phyloP scores from a whole-genome alignment of 2,113 vertebrate species.

The Aix galericulata region DNA sequence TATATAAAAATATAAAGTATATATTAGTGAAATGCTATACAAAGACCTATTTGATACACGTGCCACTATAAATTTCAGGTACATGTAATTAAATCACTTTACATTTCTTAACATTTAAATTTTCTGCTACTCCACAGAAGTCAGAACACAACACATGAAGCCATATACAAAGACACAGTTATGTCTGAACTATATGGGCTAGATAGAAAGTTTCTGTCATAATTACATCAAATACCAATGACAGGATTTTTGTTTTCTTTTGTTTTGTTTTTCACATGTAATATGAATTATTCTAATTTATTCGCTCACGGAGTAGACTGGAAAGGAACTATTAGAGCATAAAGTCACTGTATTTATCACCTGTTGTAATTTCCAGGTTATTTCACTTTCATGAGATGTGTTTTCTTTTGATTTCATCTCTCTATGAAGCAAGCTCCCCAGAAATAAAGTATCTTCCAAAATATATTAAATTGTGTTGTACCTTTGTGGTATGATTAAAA shows the following conservation, averaged over 20 bases:
- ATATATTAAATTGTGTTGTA: background rate
- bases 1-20: slow-evolving; percentile 51
- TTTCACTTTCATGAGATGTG: background rate
- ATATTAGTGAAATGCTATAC: background rate
- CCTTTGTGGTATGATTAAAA: background rate
- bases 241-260: too few relatives aligned
- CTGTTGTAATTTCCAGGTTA: background rate
- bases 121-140: background rate
- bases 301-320: background rate
- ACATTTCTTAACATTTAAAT: background rate
- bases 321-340: background rate
- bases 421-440: background rate
- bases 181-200: background rate
- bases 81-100: background rate
- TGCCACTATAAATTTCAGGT: background rate
- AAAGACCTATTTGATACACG: background rate
- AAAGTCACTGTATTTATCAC: background rate
- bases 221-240: background rate
- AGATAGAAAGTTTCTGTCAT: background rate
- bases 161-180: background rate
- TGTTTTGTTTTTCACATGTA: background rate
- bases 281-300: background rate
- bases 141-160: background rate
- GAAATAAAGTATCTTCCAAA: background rate
- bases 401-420: background rate